phyloP scores from a whole-genome alignment of 2,888 invertebrate species.

The Anodontia alba region DNA sequence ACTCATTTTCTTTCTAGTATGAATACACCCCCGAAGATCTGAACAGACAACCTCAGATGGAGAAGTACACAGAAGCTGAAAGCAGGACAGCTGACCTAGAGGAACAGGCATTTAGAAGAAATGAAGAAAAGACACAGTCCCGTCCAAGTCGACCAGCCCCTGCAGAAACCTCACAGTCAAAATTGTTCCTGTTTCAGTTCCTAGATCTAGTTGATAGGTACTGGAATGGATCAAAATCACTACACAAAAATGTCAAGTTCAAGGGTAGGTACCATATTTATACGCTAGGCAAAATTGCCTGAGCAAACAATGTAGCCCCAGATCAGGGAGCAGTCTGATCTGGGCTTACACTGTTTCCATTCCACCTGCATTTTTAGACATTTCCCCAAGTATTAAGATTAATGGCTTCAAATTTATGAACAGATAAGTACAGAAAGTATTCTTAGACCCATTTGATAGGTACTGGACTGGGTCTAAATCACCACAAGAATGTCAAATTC shows the following conservation, averaged over 20 bases:
- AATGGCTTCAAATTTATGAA: too few relatives aligned
- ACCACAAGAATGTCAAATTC: conserved; percentile 82
- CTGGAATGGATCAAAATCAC: conserved; percentile 84
- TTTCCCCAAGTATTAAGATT: too few relatives aligned
- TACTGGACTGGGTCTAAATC: conserved; percentile 85
- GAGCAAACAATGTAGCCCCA: neutral
- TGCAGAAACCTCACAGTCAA: conserved; percentile 59
- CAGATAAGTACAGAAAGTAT: too few relatives aligned
- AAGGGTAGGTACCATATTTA: conserved; percentile 69
- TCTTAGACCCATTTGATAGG: conserved; percentile 82
- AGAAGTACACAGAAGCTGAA: conserved; percentile 40
- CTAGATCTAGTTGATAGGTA: conserved; percentile 83
- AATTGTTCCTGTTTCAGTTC: conserved; percentile 72
- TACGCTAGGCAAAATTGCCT: too few relatives aligned
- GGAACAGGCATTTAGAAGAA: conserved; percentile 23
- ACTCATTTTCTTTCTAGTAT: neutral
- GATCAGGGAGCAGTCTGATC: too few relatives aligned
- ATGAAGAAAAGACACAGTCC: conserved; percentile 8
- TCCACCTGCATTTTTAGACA: too few relatives aligned
- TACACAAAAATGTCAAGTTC: conserved; percentile 83
- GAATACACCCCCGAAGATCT: neutral
- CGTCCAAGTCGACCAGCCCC: neutral
- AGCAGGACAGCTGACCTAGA: conserved; percentile 19
- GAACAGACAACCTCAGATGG: conserved; percentile 33
- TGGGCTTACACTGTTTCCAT: too few relatives aligned